Conservation (phyloP, 2,113 vertebrate species). For the Excalfactoria chinensis region DNA sequence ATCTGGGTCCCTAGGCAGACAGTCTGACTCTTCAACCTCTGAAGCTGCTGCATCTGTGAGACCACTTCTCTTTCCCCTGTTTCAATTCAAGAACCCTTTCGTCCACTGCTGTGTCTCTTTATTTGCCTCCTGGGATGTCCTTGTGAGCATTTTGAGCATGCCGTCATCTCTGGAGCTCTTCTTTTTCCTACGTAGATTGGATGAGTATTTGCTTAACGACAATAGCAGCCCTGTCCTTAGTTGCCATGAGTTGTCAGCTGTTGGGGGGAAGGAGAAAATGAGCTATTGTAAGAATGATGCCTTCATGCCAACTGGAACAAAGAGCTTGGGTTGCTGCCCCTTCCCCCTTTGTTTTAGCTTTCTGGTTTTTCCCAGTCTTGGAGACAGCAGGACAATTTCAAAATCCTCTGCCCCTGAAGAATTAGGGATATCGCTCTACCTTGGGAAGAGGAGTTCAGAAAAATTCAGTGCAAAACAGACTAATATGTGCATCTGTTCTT, state of each 20-base stretch:
- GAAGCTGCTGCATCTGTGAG: not conserved
- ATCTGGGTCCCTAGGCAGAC: not conserved
- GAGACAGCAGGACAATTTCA: conserved; percentile 12
- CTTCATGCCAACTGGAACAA: conserved; percentile 70
- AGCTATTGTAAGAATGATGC: conserved; percentile 66
- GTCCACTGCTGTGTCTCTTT: conserved; percentile 60
- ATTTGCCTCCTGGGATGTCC: conserved; percentile 60
- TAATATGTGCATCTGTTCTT: not conserved
- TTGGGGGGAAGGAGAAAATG: conserved; percentile 64
- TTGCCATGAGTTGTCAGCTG: conserved; percentile 70
- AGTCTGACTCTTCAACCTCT: conserved; percentile 1
- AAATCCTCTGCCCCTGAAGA: conserved; percentile 29
- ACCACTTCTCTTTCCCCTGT: not conserved
- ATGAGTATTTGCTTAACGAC: conserved; percentile 60
- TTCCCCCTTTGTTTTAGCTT: conserved; percentile 63
- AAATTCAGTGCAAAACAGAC: not conserved
- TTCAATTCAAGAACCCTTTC: conserved; percentile 48
- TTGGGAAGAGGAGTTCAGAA: not conserved
- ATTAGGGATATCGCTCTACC: not conserved
- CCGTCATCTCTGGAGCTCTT: conserved; percentile 64
- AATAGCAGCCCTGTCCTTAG: conserved; percentile 73
- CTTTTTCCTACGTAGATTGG: conserved; percentile 59
- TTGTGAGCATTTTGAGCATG: conserved; percentile 42
- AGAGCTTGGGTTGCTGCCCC: conserved; percentile 48
- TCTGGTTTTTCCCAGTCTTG: conserved; percentile 55